Percentiles rank a stretch among this genome's conserved stretches.
phyloP scores from a whole-genome alignment of 2,797 vertebrate species.

The Serranus cabrilla region DNA sequence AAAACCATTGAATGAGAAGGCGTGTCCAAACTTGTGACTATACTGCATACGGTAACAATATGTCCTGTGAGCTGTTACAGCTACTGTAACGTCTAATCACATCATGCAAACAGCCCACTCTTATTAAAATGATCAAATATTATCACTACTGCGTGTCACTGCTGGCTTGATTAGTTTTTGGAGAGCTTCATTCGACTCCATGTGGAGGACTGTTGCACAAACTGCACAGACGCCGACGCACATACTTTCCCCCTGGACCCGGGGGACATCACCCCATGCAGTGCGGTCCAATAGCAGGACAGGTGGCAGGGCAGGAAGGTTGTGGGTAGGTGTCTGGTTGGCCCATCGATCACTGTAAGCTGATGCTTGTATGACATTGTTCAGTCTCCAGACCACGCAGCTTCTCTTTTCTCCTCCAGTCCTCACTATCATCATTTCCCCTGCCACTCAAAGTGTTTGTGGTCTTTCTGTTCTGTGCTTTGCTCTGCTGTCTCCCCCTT shows the following conservation, averaged over 20 bases:
- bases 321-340: slow-evolving; percentile 49
- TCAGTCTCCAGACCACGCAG: slow-evolving; percentile 25
- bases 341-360: slow-evolving; percentile 79
- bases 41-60: too few species aligned
- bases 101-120: neutral
- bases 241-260: slow-evolving; percentile 9
- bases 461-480: slow-evolving; percentile 9
- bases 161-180: slow-evolving; percentile 22
- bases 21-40: too few species aligned
- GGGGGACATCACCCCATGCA: slow-evolving; percentile 56
- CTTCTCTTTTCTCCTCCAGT: slow-evolving; percentile 17
- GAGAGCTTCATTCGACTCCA: slow-evolving; percentile 13
- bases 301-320: slow-evolving; percentile 49
- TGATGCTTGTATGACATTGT: slow-evolving; percentile 77
- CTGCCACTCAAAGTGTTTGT: slow-evolving; percentile 22
- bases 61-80: too few species aligned
- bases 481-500: neutral
- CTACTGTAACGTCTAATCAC: slow-evolving; percentile 4
- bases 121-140: slow-evolving; percentile 15
- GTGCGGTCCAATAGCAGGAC: slow-evolving; percentile 49
- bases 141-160: neutral
- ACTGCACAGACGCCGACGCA: slow-evolving; percentile 2
- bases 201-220: neutral
- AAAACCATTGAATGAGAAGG: too few species aligned
- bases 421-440: slow-evolving; percentile 23